Evolutionary conservation across 1,140 invertebrate genomes (phyloP).

Genomic region (Temnothorax curvispinosus): DNA sequence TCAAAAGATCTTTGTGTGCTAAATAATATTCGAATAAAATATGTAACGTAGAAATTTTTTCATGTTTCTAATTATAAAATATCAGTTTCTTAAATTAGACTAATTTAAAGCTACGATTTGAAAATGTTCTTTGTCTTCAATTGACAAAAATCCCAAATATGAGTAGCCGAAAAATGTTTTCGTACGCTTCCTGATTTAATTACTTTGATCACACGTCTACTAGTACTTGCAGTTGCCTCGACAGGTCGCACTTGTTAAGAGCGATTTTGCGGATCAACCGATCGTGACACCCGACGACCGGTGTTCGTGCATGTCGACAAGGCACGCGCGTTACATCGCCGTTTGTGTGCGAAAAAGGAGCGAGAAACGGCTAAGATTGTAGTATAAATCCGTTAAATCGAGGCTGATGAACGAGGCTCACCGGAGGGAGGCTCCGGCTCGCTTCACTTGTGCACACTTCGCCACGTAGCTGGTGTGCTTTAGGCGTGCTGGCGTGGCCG

Average conservation of each 20-base stretch:
- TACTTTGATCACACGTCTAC: not conserved
- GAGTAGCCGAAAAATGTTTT: not conserved
- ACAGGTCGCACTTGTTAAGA: not conserved
- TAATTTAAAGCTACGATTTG: not conserved
- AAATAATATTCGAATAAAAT: not conserved
- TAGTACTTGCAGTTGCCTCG: not conserved
- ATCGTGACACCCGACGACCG: conserved; percentile 16
- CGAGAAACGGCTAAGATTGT: conserved; percentile 44
- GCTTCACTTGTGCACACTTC: conserved; percentile 33
- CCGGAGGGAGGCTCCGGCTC: not conserved
- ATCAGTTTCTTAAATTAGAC: not conserved
- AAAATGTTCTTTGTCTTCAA: not conserved
- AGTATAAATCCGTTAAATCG: conserved; percentile 69
- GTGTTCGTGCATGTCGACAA: not conserved
- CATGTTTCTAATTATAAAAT: not conserved
- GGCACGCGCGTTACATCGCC: not conserved
- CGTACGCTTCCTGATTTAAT: not conserved
- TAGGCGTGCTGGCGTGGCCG: not conserved
- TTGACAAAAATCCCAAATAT: not conserved
- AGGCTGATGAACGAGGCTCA: conserved; percentile 48
- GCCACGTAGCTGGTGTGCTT: not conserved
- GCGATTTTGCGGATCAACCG: conserved; percentile 4
- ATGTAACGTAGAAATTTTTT: not conserved
- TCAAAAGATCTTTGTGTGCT: not conserved
- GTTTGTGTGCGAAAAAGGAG: conserved; percentile 36